These are phyloP conservation scores for Heterocephalus glaber DNA, from an alignment of 2,113 vertebrate species.

Conservation along the genomic window DNA sequence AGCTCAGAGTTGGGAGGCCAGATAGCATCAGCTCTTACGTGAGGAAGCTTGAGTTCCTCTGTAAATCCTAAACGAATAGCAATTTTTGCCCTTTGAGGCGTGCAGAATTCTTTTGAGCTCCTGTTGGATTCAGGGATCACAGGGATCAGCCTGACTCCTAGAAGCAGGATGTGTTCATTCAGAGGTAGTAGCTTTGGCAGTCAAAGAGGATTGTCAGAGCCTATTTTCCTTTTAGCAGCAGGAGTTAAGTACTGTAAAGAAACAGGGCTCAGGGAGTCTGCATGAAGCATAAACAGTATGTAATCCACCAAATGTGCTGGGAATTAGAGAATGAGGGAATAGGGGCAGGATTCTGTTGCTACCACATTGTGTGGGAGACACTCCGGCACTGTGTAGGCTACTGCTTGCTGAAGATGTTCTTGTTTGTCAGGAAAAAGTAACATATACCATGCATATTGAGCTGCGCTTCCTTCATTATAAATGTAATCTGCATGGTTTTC, in stretches of 20 bases:
- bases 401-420: neutral
- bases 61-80: slow-evolving; percentile 83
- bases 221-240: slow-evolving; percentile 87
- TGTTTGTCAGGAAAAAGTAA: neutral
- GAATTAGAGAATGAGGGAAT: slow-evolving; percentile 79
- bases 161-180: slow-evolving; percentile 85
- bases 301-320: slow-evolving; percentile 84
- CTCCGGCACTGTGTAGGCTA: rapidly evolving
- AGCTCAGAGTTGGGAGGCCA: slow-evolving; percentile 69
- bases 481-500: slow-evolving; percentile 58
- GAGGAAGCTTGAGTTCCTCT: slow-evolving; percentile 74
- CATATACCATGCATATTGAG: neutral
- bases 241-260: slow-evolving; percentile 86
- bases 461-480: neutral
- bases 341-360: slow-evolving; percentile 73
- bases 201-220: slow-evolving; percentile 85
- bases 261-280: slow-evolving; percentile 81
- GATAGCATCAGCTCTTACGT: slow-evolving; percentile 73
- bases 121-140: slow-evolving; percentile 82
- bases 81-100: slow-evolving; percentile 81
- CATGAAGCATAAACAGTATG: slow-evolving; percentile 84
- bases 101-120: slow-evolving; percentile 83
- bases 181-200: slow-evolving; percentile 83
- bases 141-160: slow-evolving; percentile 84
- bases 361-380: neutral